Evolutionary conservation across 2,888 invertebrate species (phyloP), one percentile per base, ranked within the genome.

Genomic region (Cataglyphis cursor): DNA sequence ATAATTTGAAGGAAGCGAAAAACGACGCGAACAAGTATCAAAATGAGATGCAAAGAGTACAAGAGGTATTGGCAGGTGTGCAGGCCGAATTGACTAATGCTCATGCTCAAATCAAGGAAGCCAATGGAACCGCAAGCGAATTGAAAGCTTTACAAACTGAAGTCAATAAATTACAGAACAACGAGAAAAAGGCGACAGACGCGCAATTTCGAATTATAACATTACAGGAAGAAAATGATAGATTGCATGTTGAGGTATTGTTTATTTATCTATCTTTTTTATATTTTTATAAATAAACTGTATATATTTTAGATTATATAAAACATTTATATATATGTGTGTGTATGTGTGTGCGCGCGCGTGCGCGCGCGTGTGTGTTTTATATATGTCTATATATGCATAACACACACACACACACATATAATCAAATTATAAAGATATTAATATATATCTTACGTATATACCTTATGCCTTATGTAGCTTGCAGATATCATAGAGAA

Each of bases 141-240:
- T 61, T 92, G 12, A 90, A 86, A 59, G 59, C 62, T 18, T 75
- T 92, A 35, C 88, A 90, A n/a, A 64, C 72, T n/a, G 92, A 92
- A 61, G 48, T 90, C 51, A 90, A 89, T 48, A 88, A 88, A 80
- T 61, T 93, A 41, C 91, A 91, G 57, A 89, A 81, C 28, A 88
- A 81, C n/a, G 89, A 90, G 38, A 89, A 89, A 62, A 89, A 89
- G 62, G 83, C 83, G 0, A 87, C 64, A 57, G 93, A 92, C 0
- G 80, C 85, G 44, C 92, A 94, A 35, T 82, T 93, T 38, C 89
- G 92, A 73, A 88, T 94, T 48, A 95, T 96, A 28, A 95, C 95
- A 88, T 90, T 96, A 21, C 95, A 95, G 81, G 96, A 96, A 44
- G 96, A 96, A 75, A 93, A 95, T 15, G 96, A 96, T 68, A 95